phyloP scores from a whole-genome alignment of 2,888 invertebrate genomes.

The Lampropteryx suffumata region DNA sequence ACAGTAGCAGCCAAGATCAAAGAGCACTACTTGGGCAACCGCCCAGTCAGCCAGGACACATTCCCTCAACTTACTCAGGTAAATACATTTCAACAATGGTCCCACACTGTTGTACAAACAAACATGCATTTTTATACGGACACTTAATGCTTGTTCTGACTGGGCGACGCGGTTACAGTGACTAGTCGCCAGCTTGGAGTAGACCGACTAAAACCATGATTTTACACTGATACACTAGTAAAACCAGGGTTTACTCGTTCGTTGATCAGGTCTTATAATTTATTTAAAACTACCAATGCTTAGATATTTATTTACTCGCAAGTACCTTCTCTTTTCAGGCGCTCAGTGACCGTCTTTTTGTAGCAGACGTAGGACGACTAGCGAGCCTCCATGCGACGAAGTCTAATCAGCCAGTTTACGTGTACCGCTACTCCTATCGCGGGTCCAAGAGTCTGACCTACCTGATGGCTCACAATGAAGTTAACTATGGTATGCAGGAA shows the following conservation, averaged over 20 bases:
- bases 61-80: conserved; percentile 69
- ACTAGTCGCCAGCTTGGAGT: too few species aligned
- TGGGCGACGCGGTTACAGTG: too few species aligned
- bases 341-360: conserved; percentile 86
- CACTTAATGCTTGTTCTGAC: neutral
- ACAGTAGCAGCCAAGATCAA: conserved; percentile 79
- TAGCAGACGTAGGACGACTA: conserved; percentile 82
- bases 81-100: conserved; percentile 9
- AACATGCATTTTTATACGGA: too few species aligned
- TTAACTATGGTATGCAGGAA: conserved; percentile 78
- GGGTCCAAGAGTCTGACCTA: conserved; percentile 83
- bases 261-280: neutral
- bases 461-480: conserved; percentile 72
- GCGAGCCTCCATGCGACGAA: conserved; percentile 82
- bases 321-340: conserved; percentile 68
- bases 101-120: too few species aligned
- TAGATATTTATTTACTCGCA: too few species aligned
- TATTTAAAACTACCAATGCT: too few species aligned
- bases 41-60: conserved; percentile 73
- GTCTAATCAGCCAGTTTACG: conserved; percentile 83
- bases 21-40: conserved; percentile 78
- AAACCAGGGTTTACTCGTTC: too few species aligned
- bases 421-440: conserved; percentile 85
- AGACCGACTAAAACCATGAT: too few species aligned
- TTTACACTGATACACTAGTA: too few species aligned